Percentiles rank a stretch among this genome's conserved stretches.
Conservation (phyloP, 2,888 invertebrate species). For the Oscheius sp. region DNA sequence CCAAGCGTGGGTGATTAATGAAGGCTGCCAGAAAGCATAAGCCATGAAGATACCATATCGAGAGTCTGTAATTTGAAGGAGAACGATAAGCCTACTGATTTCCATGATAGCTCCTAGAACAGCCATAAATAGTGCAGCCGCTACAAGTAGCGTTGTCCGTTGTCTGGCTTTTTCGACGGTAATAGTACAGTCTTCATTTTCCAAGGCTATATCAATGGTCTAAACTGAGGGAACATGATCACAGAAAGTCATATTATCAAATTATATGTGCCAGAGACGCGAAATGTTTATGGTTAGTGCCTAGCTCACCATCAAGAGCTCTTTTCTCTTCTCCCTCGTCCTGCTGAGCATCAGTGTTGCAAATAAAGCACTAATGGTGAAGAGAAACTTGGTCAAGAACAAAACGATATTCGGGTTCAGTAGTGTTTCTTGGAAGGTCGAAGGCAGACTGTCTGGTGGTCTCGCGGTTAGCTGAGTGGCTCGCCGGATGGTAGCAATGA, state of each 20-base stretch:
- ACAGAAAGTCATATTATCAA: no score
- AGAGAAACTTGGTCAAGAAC: neutral
- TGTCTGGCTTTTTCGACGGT: neutral
- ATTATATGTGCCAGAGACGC: no score
- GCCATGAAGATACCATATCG: neutral
- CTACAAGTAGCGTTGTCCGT: neutral
- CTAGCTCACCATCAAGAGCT: no score
- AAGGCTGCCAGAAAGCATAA: neutral
- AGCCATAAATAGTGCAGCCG: no score
- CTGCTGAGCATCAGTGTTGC: neutral
- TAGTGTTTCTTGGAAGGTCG: neutral
- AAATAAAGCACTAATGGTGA: neutral
- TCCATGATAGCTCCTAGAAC: neutral
- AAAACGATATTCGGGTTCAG: conserved; percentile 5
- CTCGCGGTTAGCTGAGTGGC: neutral
- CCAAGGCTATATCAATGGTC: conserved; percentile 1
- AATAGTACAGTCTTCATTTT: neutral
- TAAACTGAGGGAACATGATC: no score
- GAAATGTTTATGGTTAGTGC: no score
- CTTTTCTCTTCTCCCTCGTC: neutral
- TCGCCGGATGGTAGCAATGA: neutral
- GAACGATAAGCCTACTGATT: neutral
- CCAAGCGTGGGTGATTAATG: neutral
- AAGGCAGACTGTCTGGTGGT: neutral
- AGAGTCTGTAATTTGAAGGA: neutral